Base-by-base conservation (phyloP, 2,113 vertebrate species). In the Smithornis capensis region DNA sequence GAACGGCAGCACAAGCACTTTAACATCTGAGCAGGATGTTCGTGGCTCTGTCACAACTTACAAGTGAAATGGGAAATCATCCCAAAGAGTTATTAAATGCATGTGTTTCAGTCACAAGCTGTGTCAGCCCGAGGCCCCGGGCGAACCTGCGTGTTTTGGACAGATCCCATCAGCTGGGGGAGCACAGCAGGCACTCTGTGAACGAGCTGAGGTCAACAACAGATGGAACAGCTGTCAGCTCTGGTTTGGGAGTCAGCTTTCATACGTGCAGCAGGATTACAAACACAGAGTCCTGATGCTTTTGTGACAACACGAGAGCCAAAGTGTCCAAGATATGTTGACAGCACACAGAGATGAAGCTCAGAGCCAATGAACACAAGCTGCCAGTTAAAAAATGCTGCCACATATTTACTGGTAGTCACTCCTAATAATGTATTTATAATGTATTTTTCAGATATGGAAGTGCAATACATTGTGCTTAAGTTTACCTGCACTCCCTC, bases 161-260 rank as follows among this genome's bases (percentile, higher is more conserved):
- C 88, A 65, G 29, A 76, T 57, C 63, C 19, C 56, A 69, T 55
- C 64, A 70, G 84, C 87, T 91, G 37, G 18, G 77, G 60, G 78
- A 88, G 87, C 67, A 35, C 35, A 16, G 45, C 57, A 38, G 63
- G 63, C 53, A 47, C 4, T 75, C 17, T 53, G 53, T 19, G 24
- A 86, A 83, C 1, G 2, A 71, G 91, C 90, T 60, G 89, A 91
- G 84, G 92, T 80, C 96, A 93, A 63, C 59, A 89, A 25, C 92
- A 94, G 71, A 87, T n/a, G 68, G 81, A 55, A 62, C 5, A 52
- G 92, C 95, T 86, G 91, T 90, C 94, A 81, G n/a, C 81, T 64
- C 73, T 24, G 71, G 55, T 96, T 90, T 88, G 59, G 49, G 75
- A 73, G 40, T 53, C 92, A 60, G 85, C 68, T 57, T 60, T 45